A percentile compares a stretch with the other conserved stretches of the same genome.
Evolutionary conservation across 2,888 invertebrate genomes (phyloP).

Genomic region (Brenthis ino): DNA sequence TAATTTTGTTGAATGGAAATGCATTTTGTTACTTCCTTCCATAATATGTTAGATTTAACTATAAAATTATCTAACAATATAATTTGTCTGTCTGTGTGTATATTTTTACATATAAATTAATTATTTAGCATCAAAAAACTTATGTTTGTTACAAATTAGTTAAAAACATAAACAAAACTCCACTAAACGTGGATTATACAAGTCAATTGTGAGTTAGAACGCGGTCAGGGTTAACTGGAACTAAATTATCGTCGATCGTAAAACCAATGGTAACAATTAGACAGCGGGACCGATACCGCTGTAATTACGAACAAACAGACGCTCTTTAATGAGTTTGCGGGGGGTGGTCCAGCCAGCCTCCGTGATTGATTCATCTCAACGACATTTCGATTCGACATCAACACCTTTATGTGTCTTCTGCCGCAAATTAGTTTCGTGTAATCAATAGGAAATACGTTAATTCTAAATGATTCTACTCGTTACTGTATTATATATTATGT

Average conservation of each 20-base stretch:
- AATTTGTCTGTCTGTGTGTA: neutral
- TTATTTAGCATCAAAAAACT: neutral
- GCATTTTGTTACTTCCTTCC: neutral
- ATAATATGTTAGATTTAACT: neutral
- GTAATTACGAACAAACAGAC: slow-evolving; percentile 82
- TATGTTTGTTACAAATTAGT: neutral
- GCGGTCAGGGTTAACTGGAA: slow-evolving; percentile 74
- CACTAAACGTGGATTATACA: slow-evolving; percentile 77
- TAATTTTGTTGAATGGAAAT: slow-evolving; percentile 18
- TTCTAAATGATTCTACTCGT: slow-evolving; percentile 47
- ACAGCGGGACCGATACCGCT: slow-evolving; percentile 77
- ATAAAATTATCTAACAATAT: neutral
- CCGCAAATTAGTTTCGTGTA: slow-evolving; percentile 34
- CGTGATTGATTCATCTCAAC: slow-evolving; percentile 70
- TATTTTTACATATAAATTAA: neutral
- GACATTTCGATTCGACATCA: slow-evolving; percentile 20
- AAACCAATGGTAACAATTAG: slow-evolving; percentile 82
- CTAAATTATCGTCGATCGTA: slow-evolving; percentile 77
- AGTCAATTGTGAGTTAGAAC: slow-evolving; percentile 75
- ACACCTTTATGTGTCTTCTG: slow-evolving; percentile 13
- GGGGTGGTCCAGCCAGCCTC: slow-evolving; percentile 73
- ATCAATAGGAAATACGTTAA: slow-evolving; percentile 46
- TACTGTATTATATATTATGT: slow-evolving; percentile 57
- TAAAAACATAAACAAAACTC: slow-evolving; percentile 70
- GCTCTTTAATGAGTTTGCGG: slow-evolving; percentile 78